phyloP scores from a whole-genome alignment of 2,797 vertebrate species.

The Danio aesculapii region DNA sequence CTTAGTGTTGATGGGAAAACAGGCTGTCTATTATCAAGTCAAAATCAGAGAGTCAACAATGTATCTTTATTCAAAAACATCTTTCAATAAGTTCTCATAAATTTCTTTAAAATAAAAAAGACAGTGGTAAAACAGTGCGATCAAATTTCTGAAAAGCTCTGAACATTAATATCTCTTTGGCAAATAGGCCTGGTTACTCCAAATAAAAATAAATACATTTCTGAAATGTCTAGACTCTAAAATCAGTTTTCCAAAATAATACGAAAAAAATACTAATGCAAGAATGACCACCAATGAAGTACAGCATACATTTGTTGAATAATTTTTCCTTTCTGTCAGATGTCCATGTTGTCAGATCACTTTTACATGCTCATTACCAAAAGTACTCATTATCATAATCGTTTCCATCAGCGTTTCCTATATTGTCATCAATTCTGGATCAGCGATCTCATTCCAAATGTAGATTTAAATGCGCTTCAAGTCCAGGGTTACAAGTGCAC shows the following conservation, averaged over 20 bases:
- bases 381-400: background rate
- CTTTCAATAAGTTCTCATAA: conserved; percentile 7
- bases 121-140: conserved; percentile 40
- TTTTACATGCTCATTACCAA: background rate
- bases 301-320: conserved; percentile 28
- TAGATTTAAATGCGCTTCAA: conserved; percentile 48
- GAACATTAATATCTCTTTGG: conserved; percentile 20
- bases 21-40: background rate
- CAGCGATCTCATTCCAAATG: conserved; percentile 41
- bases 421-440: conserved; percentile 36
- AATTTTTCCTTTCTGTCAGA: background rate
- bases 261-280: background rate
- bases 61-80: conserved; percentile 40
- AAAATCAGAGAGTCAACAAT: conserved; percentile 14
- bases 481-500: conserved; percentile 48
- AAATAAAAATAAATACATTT: conserved; percentile 43
- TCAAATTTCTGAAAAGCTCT: conserved; percentile 6
- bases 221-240: conserved; percentile 14
- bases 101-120: background rate
- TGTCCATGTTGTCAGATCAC: too few species aligned
- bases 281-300: conserved; percentile 19
- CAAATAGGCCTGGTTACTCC: conserved; percentile 2
- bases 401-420: too few species aligned
- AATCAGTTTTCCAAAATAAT: background rate
- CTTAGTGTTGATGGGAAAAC: background rate